These are phyloP conservation scores for Lichenostomus cassidix DNA, from an alignment of 2,113 vertebrate genomes.

Conservation along the genomic window DNA sequence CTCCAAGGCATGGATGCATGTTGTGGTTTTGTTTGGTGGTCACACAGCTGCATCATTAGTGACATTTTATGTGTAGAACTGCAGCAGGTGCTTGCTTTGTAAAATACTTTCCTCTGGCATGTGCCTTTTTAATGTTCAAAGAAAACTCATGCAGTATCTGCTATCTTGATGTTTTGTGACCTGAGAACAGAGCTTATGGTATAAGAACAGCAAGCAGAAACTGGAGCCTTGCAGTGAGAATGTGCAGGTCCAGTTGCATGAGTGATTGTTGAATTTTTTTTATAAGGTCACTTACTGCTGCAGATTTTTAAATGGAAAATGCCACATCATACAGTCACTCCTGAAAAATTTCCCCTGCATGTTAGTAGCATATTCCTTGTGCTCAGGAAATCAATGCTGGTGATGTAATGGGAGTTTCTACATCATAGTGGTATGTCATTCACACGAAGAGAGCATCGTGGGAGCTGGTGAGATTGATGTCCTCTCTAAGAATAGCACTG, in stretches of 20 bases:
- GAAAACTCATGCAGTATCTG: background rate
- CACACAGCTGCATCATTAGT: constrained; percentile 39
- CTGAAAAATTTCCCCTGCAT: background rate
- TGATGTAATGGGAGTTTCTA: constrained; percentile 79
- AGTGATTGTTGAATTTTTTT: background rate
- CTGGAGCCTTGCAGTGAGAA: background rate
- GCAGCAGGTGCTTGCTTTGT: background rate
- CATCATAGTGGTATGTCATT: constrained; percentile 75
- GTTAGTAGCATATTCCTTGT: background rate
- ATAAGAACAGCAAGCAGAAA: background rate
- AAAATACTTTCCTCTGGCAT: constrained; percentile 18
- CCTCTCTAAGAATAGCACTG: constrained; percentile 83
- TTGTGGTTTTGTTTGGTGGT: background rate
- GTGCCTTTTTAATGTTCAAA: constrained; percentile 31
- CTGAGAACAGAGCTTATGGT: constrained; percentile 59
- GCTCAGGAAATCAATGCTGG: constrained; percentile 24
- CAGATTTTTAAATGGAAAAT: constrained; percentile 2
- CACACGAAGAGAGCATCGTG: constrained; percentile 64
- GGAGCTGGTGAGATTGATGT: constrained; percentile 78
- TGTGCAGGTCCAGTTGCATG: background rate
- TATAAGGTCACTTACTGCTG: constrained; percentile 3
- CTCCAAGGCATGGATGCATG: background rate
- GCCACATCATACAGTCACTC: background rate
- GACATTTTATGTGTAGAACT: constrained; percentile 29
- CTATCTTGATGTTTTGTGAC: constrained; percentile 57